Evolutionary conservation across 1,140 invertebrate species (phyloP).

Genomic region (Achroia grisella): DNA sequence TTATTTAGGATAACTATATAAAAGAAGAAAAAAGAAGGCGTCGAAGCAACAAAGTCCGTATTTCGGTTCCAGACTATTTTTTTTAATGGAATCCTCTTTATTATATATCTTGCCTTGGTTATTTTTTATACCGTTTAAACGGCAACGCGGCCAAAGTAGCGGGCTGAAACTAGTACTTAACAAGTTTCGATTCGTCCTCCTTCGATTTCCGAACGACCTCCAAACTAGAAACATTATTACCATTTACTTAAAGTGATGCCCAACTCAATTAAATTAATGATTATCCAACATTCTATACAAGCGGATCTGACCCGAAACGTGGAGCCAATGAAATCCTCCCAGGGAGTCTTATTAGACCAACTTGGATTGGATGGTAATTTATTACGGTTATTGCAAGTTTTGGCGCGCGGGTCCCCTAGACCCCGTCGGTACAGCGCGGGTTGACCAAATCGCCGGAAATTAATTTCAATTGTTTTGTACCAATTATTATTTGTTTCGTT

Average conservation of each 20-base stretch:
- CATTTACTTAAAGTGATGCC: constrained; percentile 31
- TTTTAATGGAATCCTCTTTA: no score
- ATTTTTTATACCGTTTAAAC: no score
- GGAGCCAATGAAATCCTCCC: constrained; percentile 18
- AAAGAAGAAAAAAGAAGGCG: no score
- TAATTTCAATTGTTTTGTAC: constrained; percentile 29
- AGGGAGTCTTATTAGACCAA: constrained; percentile 50
- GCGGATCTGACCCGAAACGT: not conserved
- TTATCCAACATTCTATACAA: constrained; percentile 34
- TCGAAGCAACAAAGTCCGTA: no score
- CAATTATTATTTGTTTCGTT: constrained; percentile 9
- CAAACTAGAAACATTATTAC: constrained; percentile 21
- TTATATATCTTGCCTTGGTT: no score
- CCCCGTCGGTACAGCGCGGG: constrained; percentile 23
- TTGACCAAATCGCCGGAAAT: constrained; percentile 24
- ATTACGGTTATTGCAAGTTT: constrained; percentile 58
- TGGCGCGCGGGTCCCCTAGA: constrained; percentile 32
- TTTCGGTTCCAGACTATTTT: no score
- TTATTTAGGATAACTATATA: no score
- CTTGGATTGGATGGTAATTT: constrained; percentile 59
- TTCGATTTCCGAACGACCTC: constrained; percentile 6
- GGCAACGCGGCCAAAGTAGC: no score
- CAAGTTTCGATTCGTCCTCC: constrained; percentile 5
- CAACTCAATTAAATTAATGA: constrained; percentile 59
- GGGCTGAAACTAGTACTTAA: no score